Evolutionary conservation across 2,888 invertebrate species (phyloP).

Genomic region (Cacoxenus indagator): DNA sequence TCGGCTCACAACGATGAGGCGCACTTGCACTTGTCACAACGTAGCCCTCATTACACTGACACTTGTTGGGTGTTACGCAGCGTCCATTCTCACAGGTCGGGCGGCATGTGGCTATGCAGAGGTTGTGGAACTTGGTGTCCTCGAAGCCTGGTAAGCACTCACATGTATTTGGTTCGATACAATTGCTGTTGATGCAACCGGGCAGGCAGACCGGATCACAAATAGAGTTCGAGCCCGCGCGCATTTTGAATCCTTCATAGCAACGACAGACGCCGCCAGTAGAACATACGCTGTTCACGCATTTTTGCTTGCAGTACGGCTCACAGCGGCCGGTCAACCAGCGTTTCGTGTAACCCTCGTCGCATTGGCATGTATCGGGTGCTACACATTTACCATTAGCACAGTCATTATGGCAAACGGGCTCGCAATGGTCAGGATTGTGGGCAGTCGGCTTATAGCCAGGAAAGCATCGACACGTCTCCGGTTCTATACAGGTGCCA

Average conservation of each 20-base stretch:
- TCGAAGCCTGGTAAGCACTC: conserved; percentile 64
- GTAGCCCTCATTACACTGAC: conserved; percentile 71
- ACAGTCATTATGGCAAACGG: conserved; percentile 62
- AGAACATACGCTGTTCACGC: conserved; percentile 72
- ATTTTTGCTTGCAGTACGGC: conserved; percentile 61
- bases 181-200: conserved; percentile 69
- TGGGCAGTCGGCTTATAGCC: conserved; percentile 61
- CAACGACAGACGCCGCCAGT: conserved; percentile 73
- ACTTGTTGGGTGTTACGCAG: conserved; percentile 71
- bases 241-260: conserved; percentile 70
- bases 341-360: conserved; percentile 61
- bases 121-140: conserved; percentile 56
- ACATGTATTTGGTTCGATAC: conserved; percentile 68
- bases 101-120: conserved; percentile 61
- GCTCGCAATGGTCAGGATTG: conserved; percentile 54
- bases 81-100: conserved; percentile 69
- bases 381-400: conserved; percentile 64
- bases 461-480: conserved; percentile 71
- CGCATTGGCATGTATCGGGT: conserved; percentile 63
- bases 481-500: conserved; percentile 67
- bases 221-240: conserved; percentile 54
- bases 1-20: conserved; percentile 57
- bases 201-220: conserved; percentile 68
- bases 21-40: conserved; percentile 50
- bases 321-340: conserved; percentile 64